Evolutionary conservation across 2,113 vertebrate genomes (phyloP), one percentile per base, ranked within the genome.

Genomic region (Chaetodon auriga): DNA sequence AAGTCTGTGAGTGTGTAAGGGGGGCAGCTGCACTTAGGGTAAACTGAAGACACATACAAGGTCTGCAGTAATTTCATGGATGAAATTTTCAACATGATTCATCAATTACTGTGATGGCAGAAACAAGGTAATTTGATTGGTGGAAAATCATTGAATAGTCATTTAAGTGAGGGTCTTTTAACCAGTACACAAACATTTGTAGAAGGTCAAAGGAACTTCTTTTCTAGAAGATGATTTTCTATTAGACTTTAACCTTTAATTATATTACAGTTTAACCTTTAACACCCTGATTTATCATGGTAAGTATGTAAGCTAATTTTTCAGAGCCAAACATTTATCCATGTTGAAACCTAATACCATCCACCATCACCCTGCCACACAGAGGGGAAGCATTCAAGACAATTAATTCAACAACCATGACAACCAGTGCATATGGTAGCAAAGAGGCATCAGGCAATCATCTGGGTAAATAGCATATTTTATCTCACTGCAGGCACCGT

Each of bases 241-340:
- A 65, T 78, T 78, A 25, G 63, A 63, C 81, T 80, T 71, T 73
- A 82, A 80, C 77, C 77, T 87, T 82, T 80, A 71, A 81, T 84
- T 73, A 81, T 45, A 46, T 78, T 79, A 66, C 9, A 78, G 69
- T 60, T 21, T 65, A 85, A 78, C 84, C 82, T 89, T 86, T 81
- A 65, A 49, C 57, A 65, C 38, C 43, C 19, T 53, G 60, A 85
- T 85, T 87, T 82, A 72, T 78, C 75, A 78, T 60, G 21, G 77
- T 77, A 69, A 21, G n/a, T 30, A 30, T 2, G 30, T 30, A 41
- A 75, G 57, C 30, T 23, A 38, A 43, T 76, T 68, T 82, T 71
- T 58, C 2, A 6, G 23, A 38, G 54, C 12, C 0, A 1, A 48
- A 78, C 43, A 77, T 68, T 38, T 10, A 77, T 75, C 61, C 49